Conservation (phyloP, 2,113 vertebrate species). For the Chroicocephalus ridibundus region DNA sequence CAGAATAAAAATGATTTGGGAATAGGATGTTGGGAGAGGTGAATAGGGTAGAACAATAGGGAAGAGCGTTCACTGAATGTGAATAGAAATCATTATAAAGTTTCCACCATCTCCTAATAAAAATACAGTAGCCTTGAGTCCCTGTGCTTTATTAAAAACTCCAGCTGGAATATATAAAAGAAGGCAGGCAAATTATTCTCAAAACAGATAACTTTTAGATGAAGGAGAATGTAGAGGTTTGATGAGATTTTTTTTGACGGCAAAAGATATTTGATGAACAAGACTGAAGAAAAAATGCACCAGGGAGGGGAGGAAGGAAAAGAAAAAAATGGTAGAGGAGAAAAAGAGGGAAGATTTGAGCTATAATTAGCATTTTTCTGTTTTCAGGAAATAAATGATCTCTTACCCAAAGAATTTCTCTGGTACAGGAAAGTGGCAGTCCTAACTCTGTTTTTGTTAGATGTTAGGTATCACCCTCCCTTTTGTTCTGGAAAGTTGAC, state of each 20-base stretch:
- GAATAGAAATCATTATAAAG: slow-evolving; percentile 44
- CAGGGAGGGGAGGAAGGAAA: neutral
- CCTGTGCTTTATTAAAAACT: slow-evolving; percentile 51
- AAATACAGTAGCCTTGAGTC: slow-evolving; percentile 58
- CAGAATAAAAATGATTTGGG: neutral
- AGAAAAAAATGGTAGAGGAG: neutral
- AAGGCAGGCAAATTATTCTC: slow-evolving; percentile 34
- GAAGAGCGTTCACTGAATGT: slow-evolving; percentile 16
- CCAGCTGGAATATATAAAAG: slow-evolving; percentile 28
- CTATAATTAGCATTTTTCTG: neutral
- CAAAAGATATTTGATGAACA: neutral
- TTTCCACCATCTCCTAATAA: slow-evolving; percentile 45
- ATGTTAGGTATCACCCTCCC: neutral
- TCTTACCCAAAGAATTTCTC: slow-evolving; percentile 7
- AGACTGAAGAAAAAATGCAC: neutral
- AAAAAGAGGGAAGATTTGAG: neutral
- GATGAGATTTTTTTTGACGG: slow-evolving; percentile 32
- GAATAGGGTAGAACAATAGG: slow-evolving; percentile 40
- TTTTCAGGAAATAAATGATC: slow-evolving; percentile 6
- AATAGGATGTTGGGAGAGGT: neutral
- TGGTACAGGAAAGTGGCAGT: neutral
- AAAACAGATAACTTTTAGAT: slow-evolving; percentile 22
- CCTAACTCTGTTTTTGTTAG: neutral
- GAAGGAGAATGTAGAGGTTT: slow-evolving; percentile 30
- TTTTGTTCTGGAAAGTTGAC: slow-evolving; percentile 24